Evolutionary conservation across 2,888 invertebrate species (phyloP), one percentile per base, ranked within the genome.

Genomic region (Autographa pulchrina): DNA sequence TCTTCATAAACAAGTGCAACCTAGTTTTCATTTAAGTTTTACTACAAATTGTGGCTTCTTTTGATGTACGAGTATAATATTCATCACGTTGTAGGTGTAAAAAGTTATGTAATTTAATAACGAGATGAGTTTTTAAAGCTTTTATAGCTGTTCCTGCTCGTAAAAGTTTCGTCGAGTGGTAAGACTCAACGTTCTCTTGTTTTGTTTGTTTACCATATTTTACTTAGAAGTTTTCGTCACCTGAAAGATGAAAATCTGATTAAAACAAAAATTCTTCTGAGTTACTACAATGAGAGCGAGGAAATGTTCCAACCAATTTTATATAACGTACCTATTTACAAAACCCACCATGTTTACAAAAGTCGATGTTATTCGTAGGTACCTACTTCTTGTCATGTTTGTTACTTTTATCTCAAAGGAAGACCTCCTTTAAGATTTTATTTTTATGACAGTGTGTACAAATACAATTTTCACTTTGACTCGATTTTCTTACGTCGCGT

Each of bases 381-480:
- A n/a, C n/a, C n/a, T n/a, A 65, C 70, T 64, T 68, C 54, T 56
- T 43, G 48, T 62, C 43, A 43, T 58, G 52, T 65, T 65, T 65
- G 32, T 43, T 59, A 31, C 35, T 64, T 68, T 70, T 68, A 75
- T 78, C 79, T 82, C 81, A 83, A 86, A 88, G 82, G 78, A 73
- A 38, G 65, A 83, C 78, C 72, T 81, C 65, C 65, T 76, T 78
- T 80, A 80, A 73, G 69, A 80, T 86, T 77, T 83, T 85, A 85
- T 85, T 86, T 88, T 89, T 76, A 78, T 77, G 77, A 75, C 65
- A 32, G 76, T 77, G 77, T 83, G 75, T 74, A 83, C 81, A 85
- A 86, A 86, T 87, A 88, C 82, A 85, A 82, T 81, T 66, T 81
- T 70, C 77, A 67, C 83, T 87, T 86, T 87, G 84, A 85, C 77